phyloP scores from a whole-genome alignment of 2,888 invertebrate genomes.

The Acrocera orbiculus region DNA sequence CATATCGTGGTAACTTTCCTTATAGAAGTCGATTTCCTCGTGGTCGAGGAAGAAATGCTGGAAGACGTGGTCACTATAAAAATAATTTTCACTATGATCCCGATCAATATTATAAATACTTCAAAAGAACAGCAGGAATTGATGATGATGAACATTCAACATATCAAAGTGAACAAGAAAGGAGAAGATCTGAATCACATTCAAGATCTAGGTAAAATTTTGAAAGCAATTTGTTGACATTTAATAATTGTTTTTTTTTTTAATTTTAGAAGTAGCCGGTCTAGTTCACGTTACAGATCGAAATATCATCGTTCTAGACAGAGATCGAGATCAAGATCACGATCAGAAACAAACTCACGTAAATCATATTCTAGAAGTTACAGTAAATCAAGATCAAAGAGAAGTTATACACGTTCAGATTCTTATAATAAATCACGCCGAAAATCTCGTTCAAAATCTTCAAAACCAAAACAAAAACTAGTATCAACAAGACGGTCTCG shows the following conservation, averaged over 20 bases:
- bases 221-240: background rate
- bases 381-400: slow-evolving; percentile 4
- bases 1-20: slow-evolving; percentile 6
- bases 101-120: slow-evolving; percentile 34
- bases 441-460: slow-evolving; percentile 16
- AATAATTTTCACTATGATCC: slow-evolving; percentile 19
- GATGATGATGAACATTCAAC: slow-evolving; percentile 36
- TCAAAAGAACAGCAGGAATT: slow-evolving; percentile 39
- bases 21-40: slow-evolving; percentile 30
- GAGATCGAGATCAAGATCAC: slow-evolving; percentile 15
- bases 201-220: slow-evolving; percentile 15
- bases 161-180: slow-evolving; percentile 23
- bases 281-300: slow-evolving; percentile 9
- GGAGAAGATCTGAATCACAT: slow-evolving; percentile 18
- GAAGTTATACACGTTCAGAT: slow-evolving; percentile 9
- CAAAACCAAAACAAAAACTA: slow-evolving; percentile 18
- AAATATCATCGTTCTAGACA: slow-evolving; percentile 6
- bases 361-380: too few relatives aligned
- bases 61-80: slow-evolving; percentile 16
- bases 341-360: too few relatives aligned
- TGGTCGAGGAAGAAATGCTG: slow-evolving; percentile 24
- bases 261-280: slow-evolving; percentile 11
- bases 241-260: background rate
- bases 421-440: slow-evolving; percentile 14
- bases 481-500: slow-evolving; percentile 26